A percentile compares a stretch with the other conserved stretches of the same genome.
phyloP scores from a whole-genome alignment of 2,888 invertebrate genomes.

The Hipparchia semele region DNA sequence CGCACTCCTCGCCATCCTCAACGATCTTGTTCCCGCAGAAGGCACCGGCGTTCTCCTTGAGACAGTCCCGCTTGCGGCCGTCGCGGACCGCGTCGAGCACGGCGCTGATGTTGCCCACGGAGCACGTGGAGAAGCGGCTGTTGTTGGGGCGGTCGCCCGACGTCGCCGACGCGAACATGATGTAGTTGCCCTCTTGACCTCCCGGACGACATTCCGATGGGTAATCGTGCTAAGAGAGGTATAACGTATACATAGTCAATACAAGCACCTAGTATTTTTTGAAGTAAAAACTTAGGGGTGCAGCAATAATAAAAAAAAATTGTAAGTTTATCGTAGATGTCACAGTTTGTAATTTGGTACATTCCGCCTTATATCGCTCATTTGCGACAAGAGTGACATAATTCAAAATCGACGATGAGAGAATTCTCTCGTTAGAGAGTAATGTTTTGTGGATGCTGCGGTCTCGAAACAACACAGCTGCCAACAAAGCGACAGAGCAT shows the following conservation, averaged over 20 bases:
- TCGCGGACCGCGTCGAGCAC: conserved; percentile 96
- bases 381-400: too few relatives aligned
- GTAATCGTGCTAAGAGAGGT: conserved; percentile 91
- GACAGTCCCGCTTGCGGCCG: conserved; percentile 96
- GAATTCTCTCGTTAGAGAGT: background rate
- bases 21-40: conserved; percentile 99
- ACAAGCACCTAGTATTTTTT: too few relatives aligned
- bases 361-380: too few relatives aligned
- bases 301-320: too few relatives aligned
- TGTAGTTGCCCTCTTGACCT: conserved; percentile 96
- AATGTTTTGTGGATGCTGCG: too few relatives aligned
- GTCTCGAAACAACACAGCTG: too few relatives aligned
- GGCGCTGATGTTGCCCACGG: conserved; percentile 96
- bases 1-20: conserved; percentile 98
- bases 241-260: background rate
- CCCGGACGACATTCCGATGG: conserved; percentile 96
- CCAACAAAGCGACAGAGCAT: too few relatives aligned
- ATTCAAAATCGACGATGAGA: too few relatives aligned
- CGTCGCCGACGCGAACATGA: conserved; percentile 99
- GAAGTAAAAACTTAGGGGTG: too few relatives aligned
- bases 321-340: too few relatives aligned
- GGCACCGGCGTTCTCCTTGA: conserved; percentile 93
- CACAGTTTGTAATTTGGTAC: too few relatives aligned
- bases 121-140: conserved; percentile 97
- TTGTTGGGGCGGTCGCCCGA: conserved; percentile 99